Percentiles rank a stretch among this genome's conserved stretches.
Conservation (phyloP, 2,888 invertebrate genomes). For the Stenoptilia bipunctidactyla region DNA sequence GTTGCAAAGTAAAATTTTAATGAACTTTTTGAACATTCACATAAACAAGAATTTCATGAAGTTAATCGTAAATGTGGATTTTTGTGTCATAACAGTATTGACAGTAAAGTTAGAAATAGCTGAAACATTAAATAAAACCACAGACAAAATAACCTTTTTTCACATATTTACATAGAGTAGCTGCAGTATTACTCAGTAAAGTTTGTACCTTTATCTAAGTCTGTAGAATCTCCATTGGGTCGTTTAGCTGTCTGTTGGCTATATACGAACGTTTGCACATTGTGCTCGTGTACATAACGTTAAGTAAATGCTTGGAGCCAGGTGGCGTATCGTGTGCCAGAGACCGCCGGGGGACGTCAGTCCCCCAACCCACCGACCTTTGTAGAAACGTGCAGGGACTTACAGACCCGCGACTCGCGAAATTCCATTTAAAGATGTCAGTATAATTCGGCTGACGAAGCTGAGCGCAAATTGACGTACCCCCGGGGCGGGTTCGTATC, state of each 20-base stretch:
- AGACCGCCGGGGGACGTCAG: constrained; percentile 34
- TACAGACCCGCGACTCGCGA: constrained; percentile 51
- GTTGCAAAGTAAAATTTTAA: no score
- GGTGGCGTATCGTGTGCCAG: constrained; percentile 46
- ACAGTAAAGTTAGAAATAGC: no score
- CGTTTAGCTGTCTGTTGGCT: constrained; percentile 7
- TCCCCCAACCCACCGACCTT: constrained; percentile 18
- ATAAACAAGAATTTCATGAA: no score
- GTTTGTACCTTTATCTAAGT: background rate
- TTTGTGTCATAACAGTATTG: no score
- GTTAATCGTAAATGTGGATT: no score
- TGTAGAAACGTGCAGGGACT: constrained; percentile 16
- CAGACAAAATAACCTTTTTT: no score
- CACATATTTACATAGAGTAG: no score
- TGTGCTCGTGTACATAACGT: constrained; percentile 2
- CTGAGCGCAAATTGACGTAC: constrained; percentile 61
- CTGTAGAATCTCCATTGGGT: background rate
- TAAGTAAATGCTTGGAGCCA: constrained; percentile 31
- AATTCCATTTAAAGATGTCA: constrained; percentile 69
- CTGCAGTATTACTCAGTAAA: no score
- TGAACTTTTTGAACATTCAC: no score
- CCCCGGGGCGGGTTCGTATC: constrained; percentile 44
- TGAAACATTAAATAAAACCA: no score
- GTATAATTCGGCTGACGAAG: constrained; percentile 68
- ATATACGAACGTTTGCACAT: constrained; percentile 9